A percentile compares a stretch with the other conserved stretches of the same genome.
Evolutionary conservation across 1,140 invertebrate species (phyloP).

Genomic region (Lordiphosa mommai): DNA sequence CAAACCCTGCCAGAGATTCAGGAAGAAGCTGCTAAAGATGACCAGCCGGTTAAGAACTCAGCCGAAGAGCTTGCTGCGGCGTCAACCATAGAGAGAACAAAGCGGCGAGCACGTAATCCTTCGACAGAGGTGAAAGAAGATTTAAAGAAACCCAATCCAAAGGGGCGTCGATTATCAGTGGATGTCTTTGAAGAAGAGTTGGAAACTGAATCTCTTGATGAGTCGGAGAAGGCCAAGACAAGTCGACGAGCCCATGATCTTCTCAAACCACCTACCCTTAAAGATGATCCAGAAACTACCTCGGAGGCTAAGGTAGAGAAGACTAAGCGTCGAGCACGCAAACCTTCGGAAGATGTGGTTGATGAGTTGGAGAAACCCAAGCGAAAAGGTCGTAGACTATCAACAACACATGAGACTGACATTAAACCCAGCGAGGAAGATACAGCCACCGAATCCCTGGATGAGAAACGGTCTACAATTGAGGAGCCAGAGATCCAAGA

Average conservation of each 20-base stretch:
- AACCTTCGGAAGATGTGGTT: constrained; percentile 11
- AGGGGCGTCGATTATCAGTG: not conserved
- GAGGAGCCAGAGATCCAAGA: not conserved
- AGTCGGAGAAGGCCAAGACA: not conserved
- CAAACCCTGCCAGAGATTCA: too few species aligned
- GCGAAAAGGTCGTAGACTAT: too few species aligned
- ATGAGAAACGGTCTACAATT: not conserved
- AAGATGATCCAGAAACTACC: not conserved
- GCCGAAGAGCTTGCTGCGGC: not conserved
- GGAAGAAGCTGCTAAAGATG: not conserved
- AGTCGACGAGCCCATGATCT: not conserved
- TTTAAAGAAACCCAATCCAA: not conserved
- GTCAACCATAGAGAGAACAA: too few species aligned
- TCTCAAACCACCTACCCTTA: too few species aligned
- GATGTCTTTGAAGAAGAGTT: not conserved
- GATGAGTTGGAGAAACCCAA: not conserved
- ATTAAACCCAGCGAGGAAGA: too few species aligned
- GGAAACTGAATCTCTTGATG: not conserved
- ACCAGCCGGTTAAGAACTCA: too few species aligned
- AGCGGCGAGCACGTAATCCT: constrained; percentile 1
- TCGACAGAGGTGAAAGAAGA: constrained; percentile 4
- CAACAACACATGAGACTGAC: too few species aligned
- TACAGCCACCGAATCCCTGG: not conserved
- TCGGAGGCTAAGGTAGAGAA: not conserved
- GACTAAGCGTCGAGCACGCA: constrained; percentile 22